Evolutionary conservation across 1,140 invertebrate genomes (phyloP).

Genomic region (Drosophila sucinea): DNA sequence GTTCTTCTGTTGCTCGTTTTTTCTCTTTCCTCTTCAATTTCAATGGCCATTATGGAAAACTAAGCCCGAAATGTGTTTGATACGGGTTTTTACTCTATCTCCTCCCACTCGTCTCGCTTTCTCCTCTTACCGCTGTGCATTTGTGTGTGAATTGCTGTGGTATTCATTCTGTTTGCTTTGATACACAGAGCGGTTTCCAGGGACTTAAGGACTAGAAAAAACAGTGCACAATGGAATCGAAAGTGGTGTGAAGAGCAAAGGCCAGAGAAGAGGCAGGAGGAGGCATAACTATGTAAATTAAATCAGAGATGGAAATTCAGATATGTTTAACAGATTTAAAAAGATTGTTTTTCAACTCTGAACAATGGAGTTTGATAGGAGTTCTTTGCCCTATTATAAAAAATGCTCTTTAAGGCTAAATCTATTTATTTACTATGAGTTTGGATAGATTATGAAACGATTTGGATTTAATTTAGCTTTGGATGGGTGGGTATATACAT

Average conservation of each 20-base stretch:
- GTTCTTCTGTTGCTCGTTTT: neutral
- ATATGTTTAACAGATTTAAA: slow-evolving; percentile 2
- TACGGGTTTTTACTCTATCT: slow-evolving; percentile 31
- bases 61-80: slow-evolving; percentile 58
- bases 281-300: slow-evolving; percentile 1
- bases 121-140: slow-evolving; percentile 9
- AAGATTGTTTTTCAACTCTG: neutral
- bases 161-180: slow-evolving; percentile 22
- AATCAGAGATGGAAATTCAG: slow-evolving; percentile 5
- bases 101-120: neutral
- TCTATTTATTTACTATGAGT: too few species aligned
- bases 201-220: slow-evolving; percentile 10
- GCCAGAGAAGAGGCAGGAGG: neutral
- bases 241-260: neutral
- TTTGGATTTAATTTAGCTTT: too few species aligned
- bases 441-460: too few species aligned
- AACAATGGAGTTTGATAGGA: neutral
- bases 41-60: slow-evolving; percentile 61
- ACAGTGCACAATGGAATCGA: neutral
- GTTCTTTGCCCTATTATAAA: too few species aligned
- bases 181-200: slow-evolving; percentile 3
- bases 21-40: slow-evolving; percentile 38
- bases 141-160: slow-evolving; percentile 11
- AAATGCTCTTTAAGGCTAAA: too few species aligned
- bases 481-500: too few species aligned